Percentiles rank a stretch among this genome's conserved stretches.
phyloP scores from a whole-genome alignment of 2,113 vertebrate species.

The Austrofundulus limnaeus region DNA sequence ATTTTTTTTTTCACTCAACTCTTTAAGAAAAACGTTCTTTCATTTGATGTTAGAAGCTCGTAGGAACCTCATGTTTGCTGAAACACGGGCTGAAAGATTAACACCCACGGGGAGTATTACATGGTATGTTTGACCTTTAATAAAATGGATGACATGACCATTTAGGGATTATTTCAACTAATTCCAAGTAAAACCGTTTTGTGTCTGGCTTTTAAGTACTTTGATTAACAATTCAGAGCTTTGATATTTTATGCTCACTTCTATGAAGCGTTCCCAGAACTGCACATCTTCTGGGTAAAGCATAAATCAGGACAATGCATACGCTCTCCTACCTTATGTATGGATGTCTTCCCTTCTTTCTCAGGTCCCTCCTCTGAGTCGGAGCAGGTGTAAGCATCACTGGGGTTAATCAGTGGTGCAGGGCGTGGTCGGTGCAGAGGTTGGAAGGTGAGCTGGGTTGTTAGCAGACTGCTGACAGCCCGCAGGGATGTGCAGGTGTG shows the following conservation, averaged over 20 bases:
- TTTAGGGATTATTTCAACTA: constrained; percentile 46
- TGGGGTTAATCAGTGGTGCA: constrained; percentile 82
- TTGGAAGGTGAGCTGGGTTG: constrained; percentile 93
- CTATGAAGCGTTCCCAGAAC: constrained; percentile 12
- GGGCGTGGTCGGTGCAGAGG: constrained; percentile 88
- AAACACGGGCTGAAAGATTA: constrained; percentile 64
- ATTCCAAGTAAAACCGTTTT: constrained; percentile 31
- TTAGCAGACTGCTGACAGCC: constrained; percentile 95
- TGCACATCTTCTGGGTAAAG: neutral
- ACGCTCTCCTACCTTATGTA: constrained; percentile 84
- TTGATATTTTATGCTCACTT: constrained; percentile 9
- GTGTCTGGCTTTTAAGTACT: constrained; percentile 13
- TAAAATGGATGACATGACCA: constrained; percentile 43
- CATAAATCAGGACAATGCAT: constrained; percentile 12
- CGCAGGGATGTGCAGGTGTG: constrained; percentile 92
- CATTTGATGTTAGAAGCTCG: constrained; percentile 69
- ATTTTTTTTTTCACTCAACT: constrained; percentile 75
- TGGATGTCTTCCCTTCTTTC: constrained; percentile 89
- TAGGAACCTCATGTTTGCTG: constrained; percentile 67
- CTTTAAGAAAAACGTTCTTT: constrained; percentile 71
- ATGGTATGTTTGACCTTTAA: constrained; percentile 48
- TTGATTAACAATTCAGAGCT: constrained; percentile 37
- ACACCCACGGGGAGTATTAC: constrained; percentile 54
- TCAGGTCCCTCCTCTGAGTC: constrained; percentile 92
- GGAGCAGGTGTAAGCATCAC: constrained; percentile 87